phyloP scores from a whole-genome alignment of 2,113 vertebrate species.

The Rhadina sibilatrix region DNA sequence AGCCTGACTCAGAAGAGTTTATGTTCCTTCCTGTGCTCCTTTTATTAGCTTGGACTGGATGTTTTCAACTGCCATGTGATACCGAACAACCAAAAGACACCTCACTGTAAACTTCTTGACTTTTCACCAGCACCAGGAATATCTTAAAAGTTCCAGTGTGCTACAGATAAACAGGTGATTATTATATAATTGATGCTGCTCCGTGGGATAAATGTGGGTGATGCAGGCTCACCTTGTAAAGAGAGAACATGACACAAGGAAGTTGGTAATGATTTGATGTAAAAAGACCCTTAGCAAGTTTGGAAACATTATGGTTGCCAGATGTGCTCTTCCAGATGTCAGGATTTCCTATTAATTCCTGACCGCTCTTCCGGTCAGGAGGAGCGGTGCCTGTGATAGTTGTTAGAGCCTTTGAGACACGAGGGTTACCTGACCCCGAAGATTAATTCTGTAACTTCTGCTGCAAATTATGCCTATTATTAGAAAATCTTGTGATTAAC shows the following conservation, averaged over 20 bases:
- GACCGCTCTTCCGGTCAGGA: constrained; percentile 2
- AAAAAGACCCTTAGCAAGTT: constrained; percentile 34
- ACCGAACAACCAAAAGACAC: background rate
- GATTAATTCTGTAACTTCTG: background rate
- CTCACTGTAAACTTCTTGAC: background rate
- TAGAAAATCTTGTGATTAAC: background rate
- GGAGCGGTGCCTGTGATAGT: background rate
- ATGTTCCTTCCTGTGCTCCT: background rate
- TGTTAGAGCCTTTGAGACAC: background rate
- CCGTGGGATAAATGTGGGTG: background rate
- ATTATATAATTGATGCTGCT: background rate
- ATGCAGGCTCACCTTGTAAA: background rate
- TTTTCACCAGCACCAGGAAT: background rate
- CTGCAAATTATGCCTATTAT: background rate
- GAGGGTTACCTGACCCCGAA: background rate
- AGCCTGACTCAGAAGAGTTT: background rate
- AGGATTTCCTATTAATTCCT: constrained; percentile 53
- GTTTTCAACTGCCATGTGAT: background rate
- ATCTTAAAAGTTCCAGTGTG: background rate
- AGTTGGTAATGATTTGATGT: constrained; percentile 20
- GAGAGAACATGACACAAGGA: background rate
- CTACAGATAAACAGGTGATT: background rate
- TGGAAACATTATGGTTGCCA: constrained; percentile 41
- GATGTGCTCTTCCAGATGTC: constrained; percentile 61
- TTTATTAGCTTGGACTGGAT: constrained; percentile 1